These are phyloP conservation scores for Rachycentron canadum DNA, from an alignment of 2,797 vertebrate genomes.

Conservation along the genomic window DNA sequence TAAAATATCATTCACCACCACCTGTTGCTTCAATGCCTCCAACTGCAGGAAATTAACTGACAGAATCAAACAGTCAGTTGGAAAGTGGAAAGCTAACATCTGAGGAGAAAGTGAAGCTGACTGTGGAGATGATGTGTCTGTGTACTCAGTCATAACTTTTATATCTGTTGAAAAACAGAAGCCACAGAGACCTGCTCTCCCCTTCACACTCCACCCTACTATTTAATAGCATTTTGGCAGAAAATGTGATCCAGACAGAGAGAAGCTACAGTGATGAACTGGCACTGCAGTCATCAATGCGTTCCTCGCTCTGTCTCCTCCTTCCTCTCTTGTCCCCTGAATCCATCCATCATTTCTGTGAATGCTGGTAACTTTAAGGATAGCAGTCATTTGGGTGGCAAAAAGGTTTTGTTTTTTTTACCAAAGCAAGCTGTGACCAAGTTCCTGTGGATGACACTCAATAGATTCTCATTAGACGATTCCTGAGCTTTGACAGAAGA, in stretches of 20 bases:
- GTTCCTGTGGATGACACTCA: slow-evolving; percentile 41
- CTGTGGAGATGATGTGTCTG: slow-evolving; percentile 15
- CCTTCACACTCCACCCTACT: slow-evolving; percentile 43
- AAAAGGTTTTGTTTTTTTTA: slow-evolving; percentile 6
- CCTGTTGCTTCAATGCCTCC: slow-evolving; percentile 24
- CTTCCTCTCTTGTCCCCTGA: slow-evolving; percentile 11
- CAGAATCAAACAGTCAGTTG: slow-evolving; percentile 10
- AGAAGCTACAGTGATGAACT: slow-evolving; percentile 41
- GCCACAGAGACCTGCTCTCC: slow-evolving; percentile 37
- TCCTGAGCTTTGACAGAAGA: slow-evolving; percentile 38
- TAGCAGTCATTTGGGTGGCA: slow-evolving; percentile 19
- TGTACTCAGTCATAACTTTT: slow-evolving; percentile 16
- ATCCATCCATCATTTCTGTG: slow-evolving; percentile 60
- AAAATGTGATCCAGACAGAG: slow-evolving; percentile 39
- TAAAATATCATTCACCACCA: slow-evolving; percentile 21
- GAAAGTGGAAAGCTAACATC: slow-evolving; percentile 6
- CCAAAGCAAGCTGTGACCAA: slow-evolving; percentile 27
- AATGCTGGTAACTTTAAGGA: slow-evolving; percentile 33
- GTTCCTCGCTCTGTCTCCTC: slow-evolving; percentile 25
- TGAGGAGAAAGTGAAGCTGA: slow-evolving; percentile 17
- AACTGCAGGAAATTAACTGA: slow-evolving; percentile 15
- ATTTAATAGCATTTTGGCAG: slow-evolving; percentile 41
- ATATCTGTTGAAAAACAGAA: slow-evolving; percentile 34
- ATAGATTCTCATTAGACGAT: slow-evolving; percentile 51
- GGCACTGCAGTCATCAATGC: slow-evolving; percentile 34